A percentile compares a stretch with the other conserved stretches of the same genome.
phyloP scores from a whole-genome alignment of 30 jellyfish, hydroid and myxozoan genomes.

The Hydractinia symbiolongicarpus region DNA sequence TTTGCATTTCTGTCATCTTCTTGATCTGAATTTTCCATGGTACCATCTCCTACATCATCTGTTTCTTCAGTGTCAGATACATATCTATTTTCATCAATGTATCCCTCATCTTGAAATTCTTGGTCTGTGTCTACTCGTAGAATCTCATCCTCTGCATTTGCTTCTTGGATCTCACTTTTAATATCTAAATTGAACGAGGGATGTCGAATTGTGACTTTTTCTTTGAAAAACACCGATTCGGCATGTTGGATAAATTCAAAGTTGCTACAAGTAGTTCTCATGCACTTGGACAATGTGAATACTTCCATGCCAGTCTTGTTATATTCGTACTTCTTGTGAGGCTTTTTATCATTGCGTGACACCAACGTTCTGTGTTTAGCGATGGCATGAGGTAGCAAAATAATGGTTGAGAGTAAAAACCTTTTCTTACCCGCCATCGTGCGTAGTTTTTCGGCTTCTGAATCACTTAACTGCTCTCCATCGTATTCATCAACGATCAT shows the following conservation, averaged over 20 bases:
- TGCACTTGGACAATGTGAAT: not conserved
- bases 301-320: not conserved
- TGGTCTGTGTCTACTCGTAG: too few species aligned
- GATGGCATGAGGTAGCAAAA: not conserved
- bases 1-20: too few species aligned
- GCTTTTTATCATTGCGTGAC: not conserved
- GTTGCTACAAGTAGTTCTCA: not conserved
- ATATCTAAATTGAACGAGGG: too few species aligned
- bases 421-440: not conserved
- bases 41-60: too few species aligned
- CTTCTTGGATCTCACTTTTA: too few species aligned
- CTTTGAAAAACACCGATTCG: too few species aligned
- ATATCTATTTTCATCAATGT: too few species aligned
- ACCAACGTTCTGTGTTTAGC: not conserved
- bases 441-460: not conserved
- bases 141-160: too few species aligned
- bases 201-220: too few species aligned
- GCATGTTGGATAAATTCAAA: not conserved
- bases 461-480: not conserved
- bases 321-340: not conserved
- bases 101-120: too few species aligned
- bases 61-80: too few species aligned
- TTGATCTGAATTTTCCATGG: too few species aligned
- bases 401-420: not conserved
- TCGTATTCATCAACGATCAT: not conserved